Conservation (phyloP, 2,888 invertebrate genomes). For the Ceraclea dissimilis region DNA sequence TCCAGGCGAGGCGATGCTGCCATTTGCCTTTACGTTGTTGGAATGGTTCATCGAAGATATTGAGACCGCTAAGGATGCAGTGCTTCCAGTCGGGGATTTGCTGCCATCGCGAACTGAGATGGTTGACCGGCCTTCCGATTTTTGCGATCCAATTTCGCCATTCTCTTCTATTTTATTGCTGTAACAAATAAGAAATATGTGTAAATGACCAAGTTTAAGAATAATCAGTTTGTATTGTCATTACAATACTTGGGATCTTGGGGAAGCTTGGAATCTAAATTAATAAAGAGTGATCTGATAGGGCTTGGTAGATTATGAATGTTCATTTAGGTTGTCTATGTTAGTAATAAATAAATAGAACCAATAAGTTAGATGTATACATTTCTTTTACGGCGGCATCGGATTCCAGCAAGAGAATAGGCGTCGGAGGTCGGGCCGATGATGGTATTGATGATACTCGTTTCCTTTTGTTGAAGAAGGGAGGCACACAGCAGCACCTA, state of each 20-base stretch:
- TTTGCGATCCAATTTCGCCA: slow-evolving; percentile 16
- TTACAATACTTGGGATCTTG: no score
- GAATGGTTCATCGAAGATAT: neutral
- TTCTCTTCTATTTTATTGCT: slow-evolving; percentile 23
- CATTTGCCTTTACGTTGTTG: neutral
- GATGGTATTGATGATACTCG: slow-evolving; percentile 1
- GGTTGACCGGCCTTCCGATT: slow-evolving; percentile 13
- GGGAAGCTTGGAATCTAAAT: no score
- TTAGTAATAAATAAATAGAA: no score
- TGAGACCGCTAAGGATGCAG: slow-evolving; percentile 7
- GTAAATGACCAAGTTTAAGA: neutral
- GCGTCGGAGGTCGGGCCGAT: slow-evolving; percentile 13
- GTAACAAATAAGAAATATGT: slow-evolving; percentile 13
- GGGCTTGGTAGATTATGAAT: no score
- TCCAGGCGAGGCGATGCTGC: neutral
- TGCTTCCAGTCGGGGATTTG: slow-evolving; percentile 17
- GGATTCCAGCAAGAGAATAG: slow-evolving; percentile 10
- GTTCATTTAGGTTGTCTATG: no score
- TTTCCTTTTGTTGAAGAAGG: slow-evolving; percentile 33
- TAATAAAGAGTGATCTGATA: no score
- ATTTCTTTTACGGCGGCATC: neutral
- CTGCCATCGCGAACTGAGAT: slow-evolving; percentile 6
- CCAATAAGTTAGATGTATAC: no score
- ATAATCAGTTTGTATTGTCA: no score
- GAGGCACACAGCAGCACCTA: slow-evolving; percentile 31